A percentile compares a stretch with the other conserved stretches of the same genome.
Conservation (phyloP, 2,797 vertebrate species). For the Eupleurogrammus muticus region DNA sequence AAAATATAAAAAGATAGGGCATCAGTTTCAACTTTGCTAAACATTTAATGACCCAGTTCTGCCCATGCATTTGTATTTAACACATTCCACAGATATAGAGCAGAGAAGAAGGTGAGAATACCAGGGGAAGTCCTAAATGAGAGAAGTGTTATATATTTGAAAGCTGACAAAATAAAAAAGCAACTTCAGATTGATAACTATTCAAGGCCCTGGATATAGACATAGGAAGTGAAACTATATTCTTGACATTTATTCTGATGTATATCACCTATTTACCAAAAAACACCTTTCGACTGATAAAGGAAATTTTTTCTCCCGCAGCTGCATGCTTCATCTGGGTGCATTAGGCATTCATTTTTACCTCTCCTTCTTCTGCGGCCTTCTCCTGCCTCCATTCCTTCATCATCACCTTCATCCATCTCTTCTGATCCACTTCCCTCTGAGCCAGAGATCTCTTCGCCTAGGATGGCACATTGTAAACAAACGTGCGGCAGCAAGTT, state of each 20-base stretch:
- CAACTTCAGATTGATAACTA: conserved; percentile 9
- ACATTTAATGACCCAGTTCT: not conserved
- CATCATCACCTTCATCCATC: conserved; percentile 91
- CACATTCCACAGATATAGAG: not conserved
- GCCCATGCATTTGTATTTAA: not conserved
- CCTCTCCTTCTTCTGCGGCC: conserved; percentile 91
- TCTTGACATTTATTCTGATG: not conserved
- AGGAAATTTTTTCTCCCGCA: not conserved
- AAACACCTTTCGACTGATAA: not conserved
- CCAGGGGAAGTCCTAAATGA: conserved; percentile 55
- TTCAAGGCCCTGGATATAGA: conserved; percentile 28
- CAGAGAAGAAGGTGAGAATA: conserved; percentile 22
- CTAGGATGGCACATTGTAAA: conserved; percentile 71
- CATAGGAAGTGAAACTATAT: conserved; percentile 13
- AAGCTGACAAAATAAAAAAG: not conserved
- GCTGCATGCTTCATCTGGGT: not conserved
- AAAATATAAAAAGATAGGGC: conserved; percentile 1
- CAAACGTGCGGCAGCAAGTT: not conserved
- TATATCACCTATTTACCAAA: not conserved
- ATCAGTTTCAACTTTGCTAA: not conserved
- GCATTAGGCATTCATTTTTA: conserved; percentile 50
- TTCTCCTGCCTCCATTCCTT: conserved; percentile 89
- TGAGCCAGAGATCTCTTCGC: conserved; percentile 98
- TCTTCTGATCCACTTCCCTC: conserved; percentile 95
- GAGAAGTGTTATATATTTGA: not conserved